Base-by-base conservation (phyloP, 2,888 invertebrate genomes). In the Oscheius sp. region DNA sequence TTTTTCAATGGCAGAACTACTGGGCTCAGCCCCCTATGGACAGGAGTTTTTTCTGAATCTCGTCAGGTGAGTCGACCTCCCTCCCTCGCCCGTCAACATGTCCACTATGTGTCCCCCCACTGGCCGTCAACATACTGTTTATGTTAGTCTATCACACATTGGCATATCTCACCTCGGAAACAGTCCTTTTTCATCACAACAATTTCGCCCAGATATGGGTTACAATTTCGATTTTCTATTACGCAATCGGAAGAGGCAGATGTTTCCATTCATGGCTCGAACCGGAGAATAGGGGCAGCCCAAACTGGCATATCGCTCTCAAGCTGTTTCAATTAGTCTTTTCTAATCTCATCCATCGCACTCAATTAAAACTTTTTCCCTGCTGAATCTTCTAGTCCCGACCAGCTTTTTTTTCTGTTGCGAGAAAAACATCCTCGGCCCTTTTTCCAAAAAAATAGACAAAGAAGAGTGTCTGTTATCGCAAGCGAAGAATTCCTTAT, bases 11-110 rank as follows among this genome's bases (percentile, higher is more conserved):
- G 66, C 66, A 12, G 66, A 66, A 52, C 66, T 66, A 25, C 52
- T 66, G 23, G 49, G 52, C 35, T 66, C 66, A 1, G 52, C 69
- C 27, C 18, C 41, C 5, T 69, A 43, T 35, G 35, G 46, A 9
- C 73, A 56, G 59, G 73, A 73, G 49, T 73, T 73, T 43, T 73
- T 73, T 43, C 59, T 73, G 6, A 59, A 43, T 46, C 69, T 73
- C 25, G 73, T 73, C 69, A 73, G 61, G 73, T 73, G 23, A 45
- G 55, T 66, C 29, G 7, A 9, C 0, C 2, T 13, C n/a, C n/a
- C n/a, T n/a, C 35, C 35, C 9, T 9, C 35, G 35, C 35, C 35
- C 35, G 35, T 69, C 46, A n/a, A 55, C 18, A 35, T 29, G 21
- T 23, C n/a, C 9, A 23, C n/a, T 68, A n/a, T 27, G 18, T 23